These are phyloP conservation scores for Uria aalge DNA, from an alignment of 2,113 vertebrate genomes.

Conservation along the genomic window DNA sequence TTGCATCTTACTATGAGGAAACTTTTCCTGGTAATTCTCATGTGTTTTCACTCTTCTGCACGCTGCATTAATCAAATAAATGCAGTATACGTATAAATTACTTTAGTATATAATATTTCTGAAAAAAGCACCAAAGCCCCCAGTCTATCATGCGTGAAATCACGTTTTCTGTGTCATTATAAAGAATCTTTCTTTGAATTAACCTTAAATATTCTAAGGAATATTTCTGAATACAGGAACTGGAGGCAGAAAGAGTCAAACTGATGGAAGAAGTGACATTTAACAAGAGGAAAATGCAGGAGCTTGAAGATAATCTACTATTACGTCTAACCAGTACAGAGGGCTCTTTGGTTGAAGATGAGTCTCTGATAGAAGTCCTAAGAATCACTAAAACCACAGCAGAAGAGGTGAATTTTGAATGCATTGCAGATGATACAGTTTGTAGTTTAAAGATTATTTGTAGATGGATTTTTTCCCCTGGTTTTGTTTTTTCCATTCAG, in stretches of 20 bases:
- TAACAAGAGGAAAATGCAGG: constrained; percentile 86
- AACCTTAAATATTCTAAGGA: neutral
- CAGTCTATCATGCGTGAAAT: neutral
- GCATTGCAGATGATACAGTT: neutral
- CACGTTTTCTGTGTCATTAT: neutral
- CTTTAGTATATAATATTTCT: neutral
- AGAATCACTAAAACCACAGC: constrained; percentile 81
- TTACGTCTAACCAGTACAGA: constrained; percentile 80
- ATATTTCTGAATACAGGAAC: constrained; percentile 68
- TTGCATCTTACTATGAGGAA: neutral
- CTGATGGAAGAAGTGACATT: constrained; percentile 82
- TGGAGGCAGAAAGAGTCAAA: constrained; percentile 82
- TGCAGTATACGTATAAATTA: neutral
- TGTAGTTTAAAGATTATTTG: neutral
- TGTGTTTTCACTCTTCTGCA: neutral
- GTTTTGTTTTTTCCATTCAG: neutral
- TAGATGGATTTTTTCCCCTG: neutral
- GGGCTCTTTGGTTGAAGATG: constrained; percentile 84
- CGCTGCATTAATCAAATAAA: neutral
- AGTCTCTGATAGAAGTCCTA: constrained; percentile 82
- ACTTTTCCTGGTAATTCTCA: neutral
- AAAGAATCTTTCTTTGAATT: neutral
- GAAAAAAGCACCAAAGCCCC: neutral
- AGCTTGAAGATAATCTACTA: constrained; percentile 84
- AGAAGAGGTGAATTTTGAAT: constrained; percentile 74